Evolutionary conservation across 2,888 invertebrate species (phyloP).

Genomic region (Eristalis arbustorum): DNA sequence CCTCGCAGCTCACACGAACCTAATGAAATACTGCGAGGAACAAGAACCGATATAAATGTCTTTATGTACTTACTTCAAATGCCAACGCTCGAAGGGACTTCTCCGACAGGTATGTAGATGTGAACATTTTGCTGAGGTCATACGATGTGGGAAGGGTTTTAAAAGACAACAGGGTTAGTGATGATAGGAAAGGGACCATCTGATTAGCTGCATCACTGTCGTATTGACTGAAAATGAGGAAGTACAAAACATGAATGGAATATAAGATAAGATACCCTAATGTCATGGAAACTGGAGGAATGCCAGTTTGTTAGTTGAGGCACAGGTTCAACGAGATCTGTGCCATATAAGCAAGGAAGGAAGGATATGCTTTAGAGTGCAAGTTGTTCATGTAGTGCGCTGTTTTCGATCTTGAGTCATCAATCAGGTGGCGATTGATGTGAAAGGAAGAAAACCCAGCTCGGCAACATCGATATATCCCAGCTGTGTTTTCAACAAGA

Average conservation of each 20-base stretch:
- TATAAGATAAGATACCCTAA: too few relatives aligned
- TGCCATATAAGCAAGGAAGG: too few relatives aligned
- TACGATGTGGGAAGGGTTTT: constrained; percentile 76
- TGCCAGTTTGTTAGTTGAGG: too few relatives aligned
- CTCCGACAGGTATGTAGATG: constrained; percentile 71
- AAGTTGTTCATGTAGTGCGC: too few relatives aligned
- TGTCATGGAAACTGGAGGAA: too few relatives aligned
- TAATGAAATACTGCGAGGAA: constrained; percentile 71
- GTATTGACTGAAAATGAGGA: constrained; percentile 72
- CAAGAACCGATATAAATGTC: constrained; percentile 62
- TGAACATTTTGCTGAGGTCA: constrained; percentile 72
- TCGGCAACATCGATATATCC: too few relatives aligned
- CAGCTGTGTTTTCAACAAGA: too few relatives aligned
- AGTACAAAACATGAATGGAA: not conserved
- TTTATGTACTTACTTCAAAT: constrained; percentile 72
- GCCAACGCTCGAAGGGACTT: constrained; percentile 75
- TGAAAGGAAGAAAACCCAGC: too few relatives aligned
- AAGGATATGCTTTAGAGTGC: too few relatives aligned
- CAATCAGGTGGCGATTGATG: too few relatives aligned
- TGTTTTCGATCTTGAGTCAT: too few relatives aligned
- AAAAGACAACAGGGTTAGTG: constrained; percentile 80
- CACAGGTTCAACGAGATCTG: too few relatives aligned
- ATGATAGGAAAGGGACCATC: constrained; percentile 77
- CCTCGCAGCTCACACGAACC: constrained; percentile 82
- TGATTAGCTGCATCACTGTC: constrained; percentile 72